Evolutionary conservation across 1,140 invertebrate genomes (phyloP), one percentile per base, ranked within the genome.

Genomic region (Apocrypta bakeri): DNA sequence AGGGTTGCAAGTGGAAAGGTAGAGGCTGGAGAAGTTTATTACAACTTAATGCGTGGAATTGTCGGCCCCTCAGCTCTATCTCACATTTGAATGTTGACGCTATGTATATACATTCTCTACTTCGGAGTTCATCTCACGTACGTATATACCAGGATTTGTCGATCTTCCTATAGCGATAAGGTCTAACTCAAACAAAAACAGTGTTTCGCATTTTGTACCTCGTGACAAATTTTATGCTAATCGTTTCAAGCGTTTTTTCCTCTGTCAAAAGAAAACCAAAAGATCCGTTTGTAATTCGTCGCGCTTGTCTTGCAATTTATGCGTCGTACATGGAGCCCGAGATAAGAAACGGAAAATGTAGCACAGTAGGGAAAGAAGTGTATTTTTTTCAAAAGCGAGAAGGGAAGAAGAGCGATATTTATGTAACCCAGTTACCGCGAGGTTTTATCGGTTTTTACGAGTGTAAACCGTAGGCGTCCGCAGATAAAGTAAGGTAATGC

Each of bases 41-140:
- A 89, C 86, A 87, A 88, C 82, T 89, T 88, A 89, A 90, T 87
- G 87, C 87, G 82, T 68, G 82, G 84, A 88, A 89, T 89, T 88
- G 86, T 87, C 88, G 83, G 73, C 68, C 42, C 84, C 29, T 56
- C 80, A 85, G 82, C 48, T 56, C 79, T 82, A 68, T 72, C 79
- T 81, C 84, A 78, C 86, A 86, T 88, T 89, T 85, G 84, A 85
- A 86, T 85, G 83, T 31, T 71, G 64, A 24, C 24, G 69, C 66
- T 71, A 4, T 21, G 17, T n/a, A 21, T 37, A 21, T 37, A 21
- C 3, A 21, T 33, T 11, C n/a, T 31, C 25, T 31, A 17, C 48
- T 56, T n/a, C 17, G 48, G 21, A n/a, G 21, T n/a, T n/a, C 48
- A 56, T 4, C 48, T 56, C 48, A 56, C 48, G 48, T 56, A 56